A percentile compares a stretch with the other conserved stretches of the same genome.
Evolutionary conservation across 2,113 vertebrate species (phyloP).

Genomic region (Lontra canadensis): DNA sequence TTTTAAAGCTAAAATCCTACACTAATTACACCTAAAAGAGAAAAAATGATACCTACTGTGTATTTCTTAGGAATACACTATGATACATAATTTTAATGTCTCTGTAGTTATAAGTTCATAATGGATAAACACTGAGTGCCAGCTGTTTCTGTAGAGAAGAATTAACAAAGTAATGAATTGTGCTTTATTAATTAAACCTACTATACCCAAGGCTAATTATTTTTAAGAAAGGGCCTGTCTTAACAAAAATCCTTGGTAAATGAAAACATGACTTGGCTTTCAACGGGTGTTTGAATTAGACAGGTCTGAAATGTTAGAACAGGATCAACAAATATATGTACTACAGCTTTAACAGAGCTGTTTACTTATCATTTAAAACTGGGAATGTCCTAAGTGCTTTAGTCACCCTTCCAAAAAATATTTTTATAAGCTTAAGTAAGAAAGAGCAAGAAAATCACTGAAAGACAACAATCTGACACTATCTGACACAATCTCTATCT

Average conservation of each 20-base stretch:
- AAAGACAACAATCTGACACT: background rate
- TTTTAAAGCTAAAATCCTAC: background rate
- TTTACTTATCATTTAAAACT: background rate
- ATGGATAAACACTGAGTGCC: background rate
- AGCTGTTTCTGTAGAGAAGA: background rate
- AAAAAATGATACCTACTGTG: background rate
- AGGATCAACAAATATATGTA: background rate
- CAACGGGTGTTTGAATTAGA: constrained; percentile 15
- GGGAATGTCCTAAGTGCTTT: background rate
- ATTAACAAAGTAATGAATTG: constrained; percentile 9
- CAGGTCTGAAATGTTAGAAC: background rate
- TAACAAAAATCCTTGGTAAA: constrained; percentile 36
- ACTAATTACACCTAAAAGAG: constrained; percentile 14
- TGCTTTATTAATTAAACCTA: background rate
- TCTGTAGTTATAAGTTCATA: background rate
- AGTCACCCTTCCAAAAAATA: background rate
- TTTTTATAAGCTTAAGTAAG: background rate
- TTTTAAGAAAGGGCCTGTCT: background rate
- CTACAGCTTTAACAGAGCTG: background rate
- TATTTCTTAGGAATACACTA: background rate
- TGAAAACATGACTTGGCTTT: constrained; percentile 38
- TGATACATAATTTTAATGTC: background rate
- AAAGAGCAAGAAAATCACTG: background rate
- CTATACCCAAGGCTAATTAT: background rate
- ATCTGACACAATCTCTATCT: background rate